Percentiles rank a stretch among this genome's conserved stretches.
Conservation (phyloP, 2,797 vertebrate genomes). For the Carduelis carduelis region DNA sequence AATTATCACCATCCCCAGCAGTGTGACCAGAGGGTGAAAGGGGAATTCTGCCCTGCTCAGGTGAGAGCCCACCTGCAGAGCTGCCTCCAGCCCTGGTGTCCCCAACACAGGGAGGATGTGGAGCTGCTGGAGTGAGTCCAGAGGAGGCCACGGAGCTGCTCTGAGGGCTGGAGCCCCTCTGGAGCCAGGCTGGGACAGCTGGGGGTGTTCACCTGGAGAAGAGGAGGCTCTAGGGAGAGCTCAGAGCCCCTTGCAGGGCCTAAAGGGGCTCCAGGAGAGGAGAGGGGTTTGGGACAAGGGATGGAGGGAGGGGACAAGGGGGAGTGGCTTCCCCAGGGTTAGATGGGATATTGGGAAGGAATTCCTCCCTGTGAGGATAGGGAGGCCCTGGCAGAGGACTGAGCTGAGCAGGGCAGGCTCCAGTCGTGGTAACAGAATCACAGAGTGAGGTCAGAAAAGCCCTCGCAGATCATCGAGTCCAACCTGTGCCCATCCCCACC, state of each 20-base stretch:
- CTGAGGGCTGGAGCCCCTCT: not conserved
- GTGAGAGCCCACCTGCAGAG: not conserved
- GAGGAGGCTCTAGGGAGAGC: not conserved
- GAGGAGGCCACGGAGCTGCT: not conserved
- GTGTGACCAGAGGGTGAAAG: no score
- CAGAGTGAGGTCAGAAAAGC: not conserved
- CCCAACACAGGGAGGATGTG: not conserved
- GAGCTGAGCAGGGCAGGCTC: not conserved
- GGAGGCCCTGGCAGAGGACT: not conserved
- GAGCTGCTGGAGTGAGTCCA: not conserved
- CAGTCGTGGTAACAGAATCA: not conserved
- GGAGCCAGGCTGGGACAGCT: not conserved
- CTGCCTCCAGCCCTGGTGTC: not conserved
- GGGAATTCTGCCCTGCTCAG: not conserved
- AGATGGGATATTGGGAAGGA: not conserved
- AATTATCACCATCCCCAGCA: not conserved
- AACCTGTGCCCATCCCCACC: not conserved
- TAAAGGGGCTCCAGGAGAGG: not conserved
- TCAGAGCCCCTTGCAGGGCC: not conserved
- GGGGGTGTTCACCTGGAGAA: fast-evolving
- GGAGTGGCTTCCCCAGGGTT: not conserved
- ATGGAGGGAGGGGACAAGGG: not conserved
- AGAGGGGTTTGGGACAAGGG: not conserved
- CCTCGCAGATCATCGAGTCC: not conserved
- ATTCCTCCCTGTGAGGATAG: not conserved